Evolutionary conservation across 2,113 vertebrate genomes (phyloP), one percentile per base, ranked within the genome.

Genomic region (Odobenus rosmarus): DNA sequence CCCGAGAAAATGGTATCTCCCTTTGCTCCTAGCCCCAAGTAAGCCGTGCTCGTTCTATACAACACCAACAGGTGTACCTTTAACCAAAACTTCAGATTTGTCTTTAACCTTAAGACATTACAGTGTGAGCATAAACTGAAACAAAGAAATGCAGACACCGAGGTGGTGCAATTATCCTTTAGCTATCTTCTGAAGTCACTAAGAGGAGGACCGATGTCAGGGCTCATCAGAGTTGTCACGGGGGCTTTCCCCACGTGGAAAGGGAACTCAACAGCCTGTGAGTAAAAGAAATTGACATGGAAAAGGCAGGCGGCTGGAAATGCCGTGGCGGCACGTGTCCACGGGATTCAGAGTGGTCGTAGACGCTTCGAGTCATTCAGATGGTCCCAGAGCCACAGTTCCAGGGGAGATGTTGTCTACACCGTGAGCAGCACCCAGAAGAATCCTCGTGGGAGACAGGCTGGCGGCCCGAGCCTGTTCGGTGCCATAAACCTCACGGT

Each of bases 281-380:
- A 49, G 46, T 55, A 19, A 46, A 74, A 67, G 64, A 28, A 33
- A 88, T 31, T 72, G 15, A 11, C 4, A 3, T 19, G 42, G 46
- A 42, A 71, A 83, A 36, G 9, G 4, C 11, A 13, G 21, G 42
- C 8, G 6, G 13, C 3, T 5, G 10, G n/a, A 31, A 18, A 15
- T 51, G 18, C 76, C 1, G 0, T 1, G n/a, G 36, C 23, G 4
- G 7, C 9, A 0, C 23, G 0, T 15, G 0, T 19, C 33, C 13
- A 1, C 3, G 51, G 53, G 36, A 9, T 53, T 90, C 28, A 61
- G n/a, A 18, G 19, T 69, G 61, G 24, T 15, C 23, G 21, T 31
- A 0, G 14, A 16, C 21, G 2, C 86, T 85, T 19, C 1, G 53
- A 57, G 16, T 42, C 55, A 1, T 21, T 46, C 28, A 33, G 71